Evolutionary conservation across 2,113 vertebrate species (phyloP), one percentile per base, ranked within the genome.

Genomic region (Trachemys scripta): DNA sequence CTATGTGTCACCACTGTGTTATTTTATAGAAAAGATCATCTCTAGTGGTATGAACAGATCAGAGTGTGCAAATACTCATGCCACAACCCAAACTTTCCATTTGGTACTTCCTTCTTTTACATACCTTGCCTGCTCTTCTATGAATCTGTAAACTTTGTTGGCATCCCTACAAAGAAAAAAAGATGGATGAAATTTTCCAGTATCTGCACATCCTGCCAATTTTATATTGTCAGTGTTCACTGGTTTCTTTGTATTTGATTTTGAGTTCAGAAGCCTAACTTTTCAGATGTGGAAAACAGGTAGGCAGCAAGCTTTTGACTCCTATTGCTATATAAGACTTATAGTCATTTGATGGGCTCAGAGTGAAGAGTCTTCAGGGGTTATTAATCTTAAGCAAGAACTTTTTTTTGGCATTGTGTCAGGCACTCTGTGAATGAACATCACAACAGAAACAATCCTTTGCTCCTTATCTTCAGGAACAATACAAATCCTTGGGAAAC

Each of bases 181-280:
- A 38, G 10, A 2, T 0, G 0, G 1, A 27, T 72, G 50, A 38
- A 45, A 42, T 10, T 84, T 92, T 79, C 49, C 65, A n/a, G 35
- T n/a, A 20, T 69, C 35, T n/a, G 65, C 20, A 69, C 35, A 69
- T 69, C 8, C 8, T 79, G 16, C 31, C 19, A 56, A 3, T 81
- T 45, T 27, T 17, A 3, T 59, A 49, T 14, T 72, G 4, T 2
- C 72, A 5, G 5, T 27, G 22, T 10, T 82, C 45, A 62, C 3
- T 2, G 56, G 65, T n/a, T 13, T 45, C 5, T 50, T 79, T 79
- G 42, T 87, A 50, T 20, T 91, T 62, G 62, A 56, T 51, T 79
- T 90, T 84, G 45, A 13, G 50, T 84, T 84, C 35, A 10, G 12
- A 92, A 94, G 1, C 8, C 29, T 12, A 86, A 47, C 7, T 59